Conservation (phyloP, 2,888 invertebrate species). For the Mayetiola destructor region DNA sequence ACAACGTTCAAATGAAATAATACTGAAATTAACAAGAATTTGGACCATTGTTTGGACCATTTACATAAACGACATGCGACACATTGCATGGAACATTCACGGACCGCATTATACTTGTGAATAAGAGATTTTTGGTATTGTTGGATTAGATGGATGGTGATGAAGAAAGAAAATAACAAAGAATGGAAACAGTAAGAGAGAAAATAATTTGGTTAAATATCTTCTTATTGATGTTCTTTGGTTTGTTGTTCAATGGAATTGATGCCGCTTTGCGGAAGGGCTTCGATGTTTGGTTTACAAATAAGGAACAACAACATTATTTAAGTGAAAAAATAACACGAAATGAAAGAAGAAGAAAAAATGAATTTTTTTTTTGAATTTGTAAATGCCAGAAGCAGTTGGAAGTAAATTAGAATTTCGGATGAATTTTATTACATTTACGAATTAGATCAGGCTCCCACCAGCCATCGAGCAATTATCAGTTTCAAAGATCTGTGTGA, state of each 20-base stretch:
- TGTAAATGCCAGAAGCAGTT: too few relatives aligned
- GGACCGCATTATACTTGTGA: constrained; percentile 7
- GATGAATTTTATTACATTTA: background rate
- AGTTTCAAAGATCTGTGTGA: too few relatives aligned
- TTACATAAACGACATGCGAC: background rate
- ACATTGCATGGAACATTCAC: too few relatives aligned
- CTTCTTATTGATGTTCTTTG: constrained; percentile 9
- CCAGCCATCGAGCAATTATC: too few relatives aligned
- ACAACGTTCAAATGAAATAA: too few relatives aligned
- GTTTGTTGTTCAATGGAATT: background rate
- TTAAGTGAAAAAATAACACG: background rate
- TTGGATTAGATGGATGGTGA: constrained; percentile 2
- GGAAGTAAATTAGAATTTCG: too few relatives aligned
- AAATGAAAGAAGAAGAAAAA: too few relatives aligned
- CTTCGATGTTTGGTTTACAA: background rate
- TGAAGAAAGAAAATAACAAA: too few relatives aligned
- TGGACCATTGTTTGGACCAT: background rate
- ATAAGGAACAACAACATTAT: background rate
- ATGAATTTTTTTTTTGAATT: too few relatives aligned
- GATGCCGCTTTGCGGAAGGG: background rate
- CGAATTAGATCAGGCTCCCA: too few relatives aligned
- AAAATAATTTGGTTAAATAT: too few relatives aligned
- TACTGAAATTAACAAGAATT: constrained; percentile 1
- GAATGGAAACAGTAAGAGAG: too few relatives aligned
- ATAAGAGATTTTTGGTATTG: constrained; percentile 11